These are phyloP conservation scores for Formica exsecta DNA, from an alignment of 1,140 invertebrate species.

Conservation along the genomic window DNA sequence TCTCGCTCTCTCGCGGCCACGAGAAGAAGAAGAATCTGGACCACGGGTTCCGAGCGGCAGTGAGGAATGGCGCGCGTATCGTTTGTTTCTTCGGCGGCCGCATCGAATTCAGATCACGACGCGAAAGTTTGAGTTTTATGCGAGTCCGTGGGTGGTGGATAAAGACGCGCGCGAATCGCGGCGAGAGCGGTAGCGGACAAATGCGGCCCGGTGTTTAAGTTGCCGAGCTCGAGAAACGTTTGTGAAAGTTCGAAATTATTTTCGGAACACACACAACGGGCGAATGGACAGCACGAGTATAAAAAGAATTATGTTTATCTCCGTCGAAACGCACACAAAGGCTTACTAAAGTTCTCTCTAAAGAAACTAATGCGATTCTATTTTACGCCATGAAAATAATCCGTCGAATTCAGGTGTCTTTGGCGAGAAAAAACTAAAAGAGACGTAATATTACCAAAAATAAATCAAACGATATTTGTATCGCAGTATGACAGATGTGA, in stretches of 20 bases:
- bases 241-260: constrained; percentile 26
- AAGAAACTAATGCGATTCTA: constrained; percentile 13
- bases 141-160: constrained; percentile 35
- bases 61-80: neutral
- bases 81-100: constrained; percentile 60
- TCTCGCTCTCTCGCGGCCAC: constrained; percentile 28
- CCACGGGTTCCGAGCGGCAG: neutral
- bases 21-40: constrained; percentile 18
- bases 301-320: constrained; percentile 29
- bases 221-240: neutral
- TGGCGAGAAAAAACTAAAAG: neutral
- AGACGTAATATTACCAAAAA: neutral
- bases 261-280: constrained; percentile 4
- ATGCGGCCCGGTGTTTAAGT: neutral
- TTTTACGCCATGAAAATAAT: constrained; percentile 21
- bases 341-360: neutral
- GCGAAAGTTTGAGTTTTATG: constrained; percentile 9
- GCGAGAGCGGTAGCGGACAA: constrained; percentile 26
- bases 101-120: constrained; percentile 58
- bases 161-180: constrained; percentile 42
- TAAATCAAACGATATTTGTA: neutral
- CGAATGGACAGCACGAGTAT: neutral
- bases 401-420: constrained; percentile 17
- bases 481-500: too few species aligned
- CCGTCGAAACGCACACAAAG: constrained; percentile 1